A percentile compares a stretch with the other conserved stretches of the same genome.
phyloP scores from a whole-genome alignment of 2,888 invertebrate species.

The Pristionchus arcanus region DNA sequence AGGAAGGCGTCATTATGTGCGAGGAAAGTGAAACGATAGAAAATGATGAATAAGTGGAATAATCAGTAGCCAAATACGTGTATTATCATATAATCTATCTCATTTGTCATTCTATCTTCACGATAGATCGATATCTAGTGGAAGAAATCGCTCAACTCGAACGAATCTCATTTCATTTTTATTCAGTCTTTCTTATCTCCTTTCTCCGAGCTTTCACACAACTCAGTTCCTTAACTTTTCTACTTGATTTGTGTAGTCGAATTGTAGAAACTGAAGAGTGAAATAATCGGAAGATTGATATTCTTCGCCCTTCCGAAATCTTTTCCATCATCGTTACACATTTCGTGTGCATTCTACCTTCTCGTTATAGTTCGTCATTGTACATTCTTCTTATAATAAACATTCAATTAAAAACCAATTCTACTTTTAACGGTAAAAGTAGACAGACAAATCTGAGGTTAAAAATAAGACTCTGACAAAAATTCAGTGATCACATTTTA shows the following conservation, averaged over 20 bases:
- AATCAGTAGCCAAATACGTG: neutral
- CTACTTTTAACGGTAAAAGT: too few species aligned
- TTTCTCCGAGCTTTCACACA: neutral
- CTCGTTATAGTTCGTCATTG: neutral
- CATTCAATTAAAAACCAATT: too few species aligned
- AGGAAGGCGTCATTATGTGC: neutral
- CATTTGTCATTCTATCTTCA: neutral
- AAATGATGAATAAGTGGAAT: constrained; percentile 5
- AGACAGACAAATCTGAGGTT: too few species aligned
- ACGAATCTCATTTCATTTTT: neutral
- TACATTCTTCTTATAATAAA: neutral
- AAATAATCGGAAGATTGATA: neutral
- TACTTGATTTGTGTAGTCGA: neutral
- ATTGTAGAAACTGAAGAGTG: neutral
- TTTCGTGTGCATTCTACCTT: neutral
- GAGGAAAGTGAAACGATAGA: neutral
- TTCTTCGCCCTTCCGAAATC: neutral
- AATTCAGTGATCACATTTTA: too few species aligned
- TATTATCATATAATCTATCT: neutral
- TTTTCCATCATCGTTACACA: neutral
- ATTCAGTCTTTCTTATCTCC: neutral
- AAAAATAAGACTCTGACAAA: too few species aligned
- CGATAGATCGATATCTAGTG: too few species aligned
- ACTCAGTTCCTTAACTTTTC: neutral
- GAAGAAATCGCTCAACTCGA: constrained; percentile 15